A percentile compares a stretch with the other conserved stretches of the same genome.
Conservation (phyloP, 2,797 vertebrate species). For the Buphagus erythrorhynchus region DNA sequence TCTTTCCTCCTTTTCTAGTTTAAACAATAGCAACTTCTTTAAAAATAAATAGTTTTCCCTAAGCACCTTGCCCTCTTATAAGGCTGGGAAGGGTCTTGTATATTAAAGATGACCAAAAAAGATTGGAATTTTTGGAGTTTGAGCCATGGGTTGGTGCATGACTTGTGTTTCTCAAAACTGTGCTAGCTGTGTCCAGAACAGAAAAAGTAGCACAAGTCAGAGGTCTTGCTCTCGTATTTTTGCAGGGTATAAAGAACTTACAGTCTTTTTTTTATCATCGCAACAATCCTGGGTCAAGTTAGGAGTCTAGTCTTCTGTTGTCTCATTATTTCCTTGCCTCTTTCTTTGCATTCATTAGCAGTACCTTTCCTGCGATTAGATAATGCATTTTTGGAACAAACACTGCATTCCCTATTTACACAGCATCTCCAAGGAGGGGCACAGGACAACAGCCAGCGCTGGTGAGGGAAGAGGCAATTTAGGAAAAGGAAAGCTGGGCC, state of each 20-base stretch:
- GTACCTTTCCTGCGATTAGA: background rate
- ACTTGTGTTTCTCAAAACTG: background rate
- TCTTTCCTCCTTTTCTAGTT: background rate
- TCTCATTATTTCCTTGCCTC: background rate
- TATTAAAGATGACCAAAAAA: background rate
- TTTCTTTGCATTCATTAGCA: background rate
- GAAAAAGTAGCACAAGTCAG: background rate
- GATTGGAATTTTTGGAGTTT: background rate
- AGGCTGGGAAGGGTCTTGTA: background rate
- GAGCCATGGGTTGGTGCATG: background rate
- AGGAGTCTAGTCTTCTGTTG: background rate
- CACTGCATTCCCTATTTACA: background rate
- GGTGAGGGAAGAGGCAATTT: background rate
- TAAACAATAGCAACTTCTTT: background rate
- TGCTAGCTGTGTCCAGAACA: background rate
- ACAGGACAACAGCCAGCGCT: fast-evolving
- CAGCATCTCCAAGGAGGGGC: background rate
- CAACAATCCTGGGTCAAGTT: background rate
- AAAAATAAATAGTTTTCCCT: background rate
- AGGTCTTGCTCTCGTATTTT: background rate
- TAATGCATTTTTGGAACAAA: background rate
- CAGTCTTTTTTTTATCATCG: background rate
- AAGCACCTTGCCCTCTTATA: background rate
- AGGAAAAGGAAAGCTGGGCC: background rate
- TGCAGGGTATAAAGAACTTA: background rate